phyloP scores from a whole-genome alignment of 1,140 invertebrate genomes.

The Sogatella furcifera region DNA sequence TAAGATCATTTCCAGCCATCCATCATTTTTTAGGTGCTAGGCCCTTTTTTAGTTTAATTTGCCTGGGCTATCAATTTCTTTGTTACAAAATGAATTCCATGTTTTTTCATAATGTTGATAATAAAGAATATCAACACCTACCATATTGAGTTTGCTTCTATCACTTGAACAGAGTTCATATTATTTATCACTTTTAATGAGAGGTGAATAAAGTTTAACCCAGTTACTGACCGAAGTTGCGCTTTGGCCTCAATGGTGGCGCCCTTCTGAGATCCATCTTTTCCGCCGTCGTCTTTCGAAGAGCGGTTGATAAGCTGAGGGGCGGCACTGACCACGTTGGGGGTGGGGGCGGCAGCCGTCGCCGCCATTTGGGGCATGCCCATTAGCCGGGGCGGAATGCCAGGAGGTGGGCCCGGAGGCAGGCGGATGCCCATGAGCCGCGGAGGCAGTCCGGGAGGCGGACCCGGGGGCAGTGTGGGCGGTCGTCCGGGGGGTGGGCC shows the following conservation, averaged over 20 bases:
- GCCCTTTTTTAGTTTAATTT: too few relatives aligned
- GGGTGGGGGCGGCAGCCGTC: constrained; percentile 40
- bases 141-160: too few relatives aligned
- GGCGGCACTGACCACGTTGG: constrained; percentile 68
- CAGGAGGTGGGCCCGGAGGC: constrained; percentile 57
- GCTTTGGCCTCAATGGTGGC: constrained; percentile 87
- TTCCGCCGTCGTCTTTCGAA: constrained; percentile 32
- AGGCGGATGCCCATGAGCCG: constrained; percentile 34
- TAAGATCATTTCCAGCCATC: too few relatives aligned
- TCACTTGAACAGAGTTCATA: too few relatives aligned
- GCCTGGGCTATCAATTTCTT: too few relatives aligned
- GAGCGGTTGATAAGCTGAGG: constrained; percentile 65
- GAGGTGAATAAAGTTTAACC: too few relatives aligned
- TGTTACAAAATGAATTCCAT: too few relatives aligned
- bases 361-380: constrained; percentile 6
- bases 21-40: too few relatives aligned
- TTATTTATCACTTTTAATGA: too few relatives aligned
- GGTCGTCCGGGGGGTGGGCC: constrained; percentile 49
- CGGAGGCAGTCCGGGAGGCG: constrained; percentile 37
- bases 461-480: constrained; percentile 38
- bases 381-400: constrained; percentile 29
- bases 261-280: constrained; percentile 36
- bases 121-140: too few relatives aligned
- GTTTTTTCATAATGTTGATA: too few relatives aligned
- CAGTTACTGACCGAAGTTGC: constrained; percentile 54